Percentiles rank a stretch among this genome's conserved stretches.
phyloP scores from a whole-genome alignment of 2,888 invertebrate species.

The Bellardia bayeri region DNA sequence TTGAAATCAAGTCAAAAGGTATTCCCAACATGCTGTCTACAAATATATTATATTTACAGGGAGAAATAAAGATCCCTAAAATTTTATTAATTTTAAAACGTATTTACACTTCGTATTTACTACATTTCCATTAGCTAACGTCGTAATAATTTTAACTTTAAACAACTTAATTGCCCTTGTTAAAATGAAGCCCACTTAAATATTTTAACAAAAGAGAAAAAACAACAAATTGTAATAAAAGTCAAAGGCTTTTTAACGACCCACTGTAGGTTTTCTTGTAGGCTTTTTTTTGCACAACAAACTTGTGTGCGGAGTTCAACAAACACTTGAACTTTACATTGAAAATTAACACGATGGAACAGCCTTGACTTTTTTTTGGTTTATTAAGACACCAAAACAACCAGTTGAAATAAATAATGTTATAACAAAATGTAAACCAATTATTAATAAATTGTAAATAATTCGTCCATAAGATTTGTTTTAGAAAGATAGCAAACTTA shows the following conservation, averaged over 20 bases:
- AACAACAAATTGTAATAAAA: background rate
- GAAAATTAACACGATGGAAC: conserved; percentile 29
- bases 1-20: too few species aligned
- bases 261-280: conserved; percentile 9
- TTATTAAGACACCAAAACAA: background rate
- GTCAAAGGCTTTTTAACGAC: conserved; percentile 28
- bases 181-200: conserved; percentile 4
- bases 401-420: background rate
- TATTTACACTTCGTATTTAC: too few species aligned
- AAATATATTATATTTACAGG: too few species aligned
- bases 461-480: background rate
- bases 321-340: conserved; percentile 63
- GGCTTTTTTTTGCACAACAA: background rate
- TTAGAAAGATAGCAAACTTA: background rate
- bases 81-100: too few species aligned
- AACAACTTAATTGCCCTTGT: background rate
- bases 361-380: conserved; percentile 42
- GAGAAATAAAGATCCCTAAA: too few species aligned
- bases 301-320: conserved; percentile 28
- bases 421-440: background rate
- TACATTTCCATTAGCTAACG: too few species aligned
- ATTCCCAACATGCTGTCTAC: too few species aligned
- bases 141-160: background rate
- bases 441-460: too few species aligned
- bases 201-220: background rate